Conservation (phyloP, 2,888 invertebrate species). For the Coleophora deauratella region DNA sequence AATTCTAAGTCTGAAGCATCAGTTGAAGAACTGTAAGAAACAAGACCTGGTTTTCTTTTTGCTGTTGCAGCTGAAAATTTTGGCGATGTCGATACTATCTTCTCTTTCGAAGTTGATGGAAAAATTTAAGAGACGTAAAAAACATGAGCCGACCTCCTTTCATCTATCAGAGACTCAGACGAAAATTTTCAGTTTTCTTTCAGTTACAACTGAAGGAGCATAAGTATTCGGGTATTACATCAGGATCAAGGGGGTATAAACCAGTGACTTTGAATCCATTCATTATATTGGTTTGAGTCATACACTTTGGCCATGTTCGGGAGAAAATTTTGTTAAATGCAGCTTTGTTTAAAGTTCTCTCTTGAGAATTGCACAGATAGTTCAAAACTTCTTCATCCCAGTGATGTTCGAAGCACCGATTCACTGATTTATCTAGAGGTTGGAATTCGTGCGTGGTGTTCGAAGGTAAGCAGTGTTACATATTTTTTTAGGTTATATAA, state of each 20-base stretch:
- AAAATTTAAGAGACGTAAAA: constrained; percentile 13
- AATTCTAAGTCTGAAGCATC: constrained; percentile 17
- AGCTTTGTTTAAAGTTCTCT: constrained; percentile 11
- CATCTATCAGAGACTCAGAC: constrained; percentile 12
- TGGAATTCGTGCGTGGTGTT: constrained; percentile 12
- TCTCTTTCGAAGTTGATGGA: constrained; percentile 14
- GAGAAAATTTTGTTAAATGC: constrained; percentile 15
- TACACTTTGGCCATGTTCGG: constrained; percentile 13
- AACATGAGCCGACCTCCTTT: constrained; percentile 11
- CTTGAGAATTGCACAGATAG: constrained; percentile 4
- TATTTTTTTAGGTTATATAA: too few relatives aligned
- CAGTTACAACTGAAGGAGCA: constrained; percentile 15
- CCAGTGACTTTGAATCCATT: constrained; percentile 9
- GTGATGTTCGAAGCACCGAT: constrained; percentile 12
- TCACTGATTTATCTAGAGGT: constrained; percentile 13
- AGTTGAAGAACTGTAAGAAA: constrained; percentile 20
- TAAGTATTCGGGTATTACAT: constrained; percentile 13
- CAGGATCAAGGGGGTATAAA: constrained; percentile 7
- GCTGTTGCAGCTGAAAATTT: constrained; percentile 16
- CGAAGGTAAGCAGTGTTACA: constrained; percentile 12
- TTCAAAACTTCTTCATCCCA: constrained; percentile 10
- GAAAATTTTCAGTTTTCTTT: constrained; percentile 14
- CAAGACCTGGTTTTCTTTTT: constrained; percentile 19
- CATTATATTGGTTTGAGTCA: constrained; percentile 12
- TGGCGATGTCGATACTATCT: constrained; percentile 14